These are phyloP conservation scores for Drosophila kanekoi DNA, from an alignment of 2,888 invertebrate genomes.

Conservation along the genomic window DNA sequence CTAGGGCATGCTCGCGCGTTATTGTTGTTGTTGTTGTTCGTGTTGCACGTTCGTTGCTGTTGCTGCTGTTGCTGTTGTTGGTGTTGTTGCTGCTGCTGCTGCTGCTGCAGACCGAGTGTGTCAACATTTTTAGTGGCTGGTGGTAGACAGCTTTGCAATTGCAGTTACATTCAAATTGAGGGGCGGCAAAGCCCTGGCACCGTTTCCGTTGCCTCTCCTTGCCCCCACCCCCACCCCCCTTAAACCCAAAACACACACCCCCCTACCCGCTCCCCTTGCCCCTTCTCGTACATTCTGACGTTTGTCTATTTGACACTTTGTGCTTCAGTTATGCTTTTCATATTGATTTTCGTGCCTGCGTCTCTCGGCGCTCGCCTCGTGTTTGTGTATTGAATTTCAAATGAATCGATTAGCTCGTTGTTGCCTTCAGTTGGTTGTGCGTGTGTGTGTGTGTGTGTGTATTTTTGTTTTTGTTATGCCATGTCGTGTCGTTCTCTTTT, in stretches of 20 bases:
- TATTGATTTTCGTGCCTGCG: constrained; percentile 70
- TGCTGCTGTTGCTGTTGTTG: not conserved
- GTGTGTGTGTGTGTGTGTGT: constrained; percentile 15
- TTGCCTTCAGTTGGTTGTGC: constrained; percentile 56
- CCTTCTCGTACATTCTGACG: constrained; percentile 31
- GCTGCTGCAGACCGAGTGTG: constrained; percentile 62
- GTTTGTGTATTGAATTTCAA: constrained; percentile 82
- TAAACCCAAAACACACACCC: not conserved
- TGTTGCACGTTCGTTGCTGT: constrained; percentile 16
- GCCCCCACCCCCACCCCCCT: not conserved
- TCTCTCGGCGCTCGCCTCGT: constrained; percentile 45
- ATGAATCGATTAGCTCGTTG: constrained; percentile 78
- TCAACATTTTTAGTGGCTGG: constrained; percentile 78
- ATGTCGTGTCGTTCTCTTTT: constrained; percentile 49
- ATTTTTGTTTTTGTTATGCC: constrained; percentile 40
- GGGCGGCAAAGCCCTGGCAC: constrained; percentile 44
- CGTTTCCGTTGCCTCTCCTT: constrained; percentile 29
- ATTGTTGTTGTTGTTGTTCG: constrained; percentile 3
- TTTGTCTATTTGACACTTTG: constrained; percentile 80
- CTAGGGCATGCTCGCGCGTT: not conserved
- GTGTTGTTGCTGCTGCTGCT: constrained; percentile 18
- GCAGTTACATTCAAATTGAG: constrained; percentile 44
- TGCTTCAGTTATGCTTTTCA: constrained; percentile 81
- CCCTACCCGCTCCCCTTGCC: not conserved
- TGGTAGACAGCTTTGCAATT: constrained; percentile 75